Conservation (phyloP, 2,113 vertebrate genomes). For the Crotophaga sulcirostris region DNA sequence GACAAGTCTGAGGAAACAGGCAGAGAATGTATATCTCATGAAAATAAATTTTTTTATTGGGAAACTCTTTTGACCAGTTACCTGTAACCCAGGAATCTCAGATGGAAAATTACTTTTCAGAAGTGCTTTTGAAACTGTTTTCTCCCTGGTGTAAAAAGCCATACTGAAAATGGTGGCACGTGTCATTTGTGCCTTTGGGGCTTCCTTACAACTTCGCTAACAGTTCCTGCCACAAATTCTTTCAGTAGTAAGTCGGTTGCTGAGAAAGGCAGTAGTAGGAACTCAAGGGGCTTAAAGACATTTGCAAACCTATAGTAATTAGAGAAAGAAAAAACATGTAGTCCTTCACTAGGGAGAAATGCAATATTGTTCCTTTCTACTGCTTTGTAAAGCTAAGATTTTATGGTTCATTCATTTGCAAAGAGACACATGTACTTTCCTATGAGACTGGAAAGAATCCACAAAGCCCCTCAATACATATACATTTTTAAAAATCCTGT, state of each 20-base stretch:
- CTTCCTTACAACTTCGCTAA: background rate
- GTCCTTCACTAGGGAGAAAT: background rate
- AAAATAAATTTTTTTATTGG: background rate
- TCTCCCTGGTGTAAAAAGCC: background rate
- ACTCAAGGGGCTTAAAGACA: background rate
- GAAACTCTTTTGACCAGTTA: background rate
- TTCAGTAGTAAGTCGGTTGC: background rate
- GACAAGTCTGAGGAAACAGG: background rate
- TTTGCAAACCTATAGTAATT: constrained; percentile 7
- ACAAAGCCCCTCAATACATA: background rate
- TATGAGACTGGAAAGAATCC: background rate
- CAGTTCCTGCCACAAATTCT: background rate
- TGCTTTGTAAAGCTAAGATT: background rate
- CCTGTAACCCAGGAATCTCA: background rate
- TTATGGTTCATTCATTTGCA: constrained; percentile 9
- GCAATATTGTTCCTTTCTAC: background rate
- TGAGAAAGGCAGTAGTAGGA: background rate
- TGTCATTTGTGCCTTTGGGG: background rate
- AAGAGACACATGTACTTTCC: background rate
- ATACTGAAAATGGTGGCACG: background rate
- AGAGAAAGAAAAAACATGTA: background rate
- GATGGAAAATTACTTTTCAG: background rate
- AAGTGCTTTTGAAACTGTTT: constrained; percentile 12
- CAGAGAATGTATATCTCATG: background rate
- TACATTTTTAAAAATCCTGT: background rate